These are phyloP conservation scores for Archaeoteleia sp. DNA, from an alignment of 2,888 invertebrate species.

Conservation along the genomic window DNA sequence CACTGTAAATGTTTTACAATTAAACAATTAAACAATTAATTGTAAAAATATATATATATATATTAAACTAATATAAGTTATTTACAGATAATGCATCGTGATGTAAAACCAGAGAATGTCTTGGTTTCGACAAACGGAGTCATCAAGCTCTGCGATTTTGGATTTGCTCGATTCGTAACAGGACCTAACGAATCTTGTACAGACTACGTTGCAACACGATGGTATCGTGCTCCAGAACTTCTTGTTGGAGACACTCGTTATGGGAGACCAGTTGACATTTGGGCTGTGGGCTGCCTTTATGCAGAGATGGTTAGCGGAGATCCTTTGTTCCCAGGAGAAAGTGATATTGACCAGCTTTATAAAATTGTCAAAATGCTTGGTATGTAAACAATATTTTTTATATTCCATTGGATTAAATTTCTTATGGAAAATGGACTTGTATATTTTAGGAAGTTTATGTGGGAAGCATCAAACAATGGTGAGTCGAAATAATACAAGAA, in stretches of 20 bases:
- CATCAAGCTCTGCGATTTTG: conserved; percentile 93
- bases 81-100: conserved; percentile 87
- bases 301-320: conserved; percentile 92
- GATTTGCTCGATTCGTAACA: conserved; percentile 86
- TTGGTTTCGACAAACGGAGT: conserved; percentile 87
- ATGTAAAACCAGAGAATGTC: conserved; percentile 93
- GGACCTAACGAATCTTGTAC: conserved; percentile 87
- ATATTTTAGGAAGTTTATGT: conserved; percentile 57
- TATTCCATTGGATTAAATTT: conserved; percentile 62
- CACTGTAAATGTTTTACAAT: no score
- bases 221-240: conserved; percentile 92
- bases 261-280: conserved; percentile 87
- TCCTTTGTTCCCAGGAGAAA: conserved; percentile 91
- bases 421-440: not conserved
- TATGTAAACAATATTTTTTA: conserved; percentile 58
- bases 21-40: no score
- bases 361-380: conserved; percentile 88
- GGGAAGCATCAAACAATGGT: conserved; percentile 63
- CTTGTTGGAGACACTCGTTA: conserved; percentile 87
- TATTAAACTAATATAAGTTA: no score
- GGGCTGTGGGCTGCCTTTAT: conserved; percentile 90
- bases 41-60: no score
- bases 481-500: conserved; percentile 60
- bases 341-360: conserved; percentile 91
- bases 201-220: conserved; percentile 92